Base-by-base conservation (phyloP, 2,888 invertebrate species). In the Balanococcus diminutus region DNA sequence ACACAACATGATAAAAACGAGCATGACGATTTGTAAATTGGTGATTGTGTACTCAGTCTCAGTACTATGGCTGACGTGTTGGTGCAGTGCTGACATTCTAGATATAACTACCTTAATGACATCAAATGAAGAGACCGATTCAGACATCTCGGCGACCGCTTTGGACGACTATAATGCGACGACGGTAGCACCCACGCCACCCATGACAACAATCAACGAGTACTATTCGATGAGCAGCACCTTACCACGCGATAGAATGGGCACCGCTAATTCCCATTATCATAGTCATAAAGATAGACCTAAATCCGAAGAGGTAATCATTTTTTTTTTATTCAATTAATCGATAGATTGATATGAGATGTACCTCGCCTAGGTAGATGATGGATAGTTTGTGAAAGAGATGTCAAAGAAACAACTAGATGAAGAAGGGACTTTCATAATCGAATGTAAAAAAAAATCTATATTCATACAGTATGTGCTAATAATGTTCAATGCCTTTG, bases 221-320 rank as follows among this genome's bases (percentile, higher is more conserved):
- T 72, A 84, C n/a, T 39, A 84, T 25, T 39, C 36, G 6, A 19
- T 39, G 6, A 84, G 75, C 46, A 72, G 84, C 28, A 75, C 84
- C 19, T 39, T 84, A 42, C 67, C 84, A n/a, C 32, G 84, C 19
- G 84, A 84, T 42, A 19, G 84, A n/a, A 84, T 84, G 84, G 84
- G 84, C 22, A 72, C 84, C 9, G 72, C 72, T n/a, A 84, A 84
- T 39, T 72, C 84, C 6, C 72, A 84, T 36, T 75, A 84, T 46
- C 67, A 39, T 16, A 84, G 42, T 31, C 84, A 72, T 25, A 84
- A 84, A 75, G 84, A 84, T 31, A 84, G 67, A 19, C 72, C 84
- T 3, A 84, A 84, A 75, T 84, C 84, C 42, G 56, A 51, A 36
- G 84, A 84, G 46, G 84, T 75, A 79, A 72, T 51, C 51, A n/a